phyloP scores from a whole-genome alignment of 2,113 vertebrate genomes.

The Peromyscus californicus region DNA sequence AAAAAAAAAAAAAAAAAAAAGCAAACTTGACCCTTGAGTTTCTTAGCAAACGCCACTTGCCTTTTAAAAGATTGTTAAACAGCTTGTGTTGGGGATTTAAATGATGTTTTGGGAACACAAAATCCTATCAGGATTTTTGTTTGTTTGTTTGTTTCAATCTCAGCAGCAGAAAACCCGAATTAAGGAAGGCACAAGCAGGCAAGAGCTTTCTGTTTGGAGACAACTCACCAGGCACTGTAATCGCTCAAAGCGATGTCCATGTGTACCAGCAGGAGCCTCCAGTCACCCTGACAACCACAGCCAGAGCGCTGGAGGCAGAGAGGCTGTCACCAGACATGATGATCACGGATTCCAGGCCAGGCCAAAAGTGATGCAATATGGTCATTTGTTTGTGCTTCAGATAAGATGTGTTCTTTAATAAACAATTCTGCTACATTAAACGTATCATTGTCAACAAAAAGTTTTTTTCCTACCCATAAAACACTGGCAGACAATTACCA shows the following conservation, averaged over 20 bases:
- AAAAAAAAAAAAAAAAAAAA: not conserved
- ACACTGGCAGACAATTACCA: not conserved
- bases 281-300: not conserved
- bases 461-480: not conserved
- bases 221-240: not conserved
- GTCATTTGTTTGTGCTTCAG: not conserved
- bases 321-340: accelerated
- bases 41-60: not conserved
- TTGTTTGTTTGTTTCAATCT: not conserved
- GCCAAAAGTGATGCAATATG: not conserved
- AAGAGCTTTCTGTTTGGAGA: slow-evolving; percentile 16
- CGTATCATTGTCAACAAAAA: not conserved
- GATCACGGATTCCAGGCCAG: not conserved
- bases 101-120: not conserved
- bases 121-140: not conserved
- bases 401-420: not conserved
- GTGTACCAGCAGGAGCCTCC: not conserved
- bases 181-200: slow-evolving; percentile 17
- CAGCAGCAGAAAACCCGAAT: not conserved
- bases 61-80: not conserved
- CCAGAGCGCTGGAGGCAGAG: not conserved
- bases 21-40: not conserved
- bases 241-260: not conserved
- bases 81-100: not conserved
- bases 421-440: slow-evolving; percentile 11